Base-by-base conservation (phyloP, 2,888 invertebrate genomes). In the Brachyopa scutellaris region DNA sequence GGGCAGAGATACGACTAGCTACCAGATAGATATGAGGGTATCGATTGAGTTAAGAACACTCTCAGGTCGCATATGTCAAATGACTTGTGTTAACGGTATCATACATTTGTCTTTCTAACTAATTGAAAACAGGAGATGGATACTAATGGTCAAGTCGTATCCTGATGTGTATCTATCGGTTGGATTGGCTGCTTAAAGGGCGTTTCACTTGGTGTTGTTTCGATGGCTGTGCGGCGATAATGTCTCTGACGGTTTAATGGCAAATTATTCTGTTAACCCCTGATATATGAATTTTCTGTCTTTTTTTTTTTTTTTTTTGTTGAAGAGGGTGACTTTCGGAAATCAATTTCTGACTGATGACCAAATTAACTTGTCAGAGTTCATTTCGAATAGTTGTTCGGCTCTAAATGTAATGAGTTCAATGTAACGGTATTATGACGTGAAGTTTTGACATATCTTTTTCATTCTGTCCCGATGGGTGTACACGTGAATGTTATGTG, bases 91-190 rank as follows among this genome's bases (percentile, higher is more conserved):
- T 70, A 77, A 82, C 82, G 64, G 77, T 70, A 77, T 82, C 66
- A 59, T 77, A 77, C 82, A 82, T 82, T 82, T 82, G 77, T 82
- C 82, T 53, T 49, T 82, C 45, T 61, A 77, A 82, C 82, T 82
- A 82, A 82, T 82, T 82, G 82, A 77, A 82, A 82, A 66, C 82
- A 72, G 77, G 57, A 82, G 82, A 82, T 82, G 59, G 77, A 82
- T 72, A 82, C 66, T 66, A 69, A 80, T 80, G 62, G 76, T 62
- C 53, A 55, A 74, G 53, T 55, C 51, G 38, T 79, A 59, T 64
- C 76, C 62, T 57, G 29, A 29, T 31, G 9, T 17, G 23, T 36
- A 13, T 23, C 33, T 15, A 17, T 15, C 19, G 23, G 21, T 36
- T n/a, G 23, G 21, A 8, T 15, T 13, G 17, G 36, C 21, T 4